A percentile compares a stretch with the other conserved stretches of the same genome.
Evolutionary conservation across 2,888 invertebrate genomes (phyloP).

Genomic region (Pseudeuparius sepicola): DNA sequence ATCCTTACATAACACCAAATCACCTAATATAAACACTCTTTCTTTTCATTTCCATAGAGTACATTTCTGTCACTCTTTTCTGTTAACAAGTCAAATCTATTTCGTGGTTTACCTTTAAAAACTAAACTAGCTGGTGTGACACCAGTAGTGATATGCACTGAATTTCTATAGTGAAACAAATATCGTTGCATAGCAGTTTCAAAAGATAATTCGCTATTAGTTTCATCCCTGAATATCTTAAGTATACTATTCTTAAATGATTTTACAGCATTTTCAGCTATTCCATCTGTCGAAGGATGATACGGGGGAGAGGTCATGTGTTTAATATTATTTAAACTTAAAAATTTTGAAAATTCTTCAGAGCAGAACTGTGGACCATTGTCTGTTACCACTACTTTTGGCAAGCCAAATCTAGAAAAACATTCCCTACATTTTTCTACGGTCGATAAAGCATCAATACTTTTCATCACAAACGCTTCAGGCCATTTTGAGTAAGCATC

Average conservation of each 20-base stretch:
- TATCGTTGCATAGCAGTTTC: constrained; percentile 12
- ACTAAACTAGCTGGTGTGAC: constrained; percentile 14
- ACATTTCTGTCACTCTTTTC: constrained; percentile 1
- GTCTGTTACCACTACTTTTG: constrained; percentile 23
- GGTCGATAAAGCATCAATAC: constrained; percentile 5
- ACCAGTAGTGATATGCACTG: constrained; percentile 14
- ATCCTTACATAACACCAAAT: background rate
- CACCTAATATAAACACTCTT: background rate
- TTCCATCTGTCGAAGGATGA: constrained; percentile 18
- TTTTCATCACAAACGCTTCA: constrained; percentile 9
- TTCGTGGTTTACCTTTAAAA: constrained; percentile 13
- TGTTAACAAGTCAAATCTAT: constrained; percentile 12
- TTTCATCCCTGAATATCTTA: constrained; percentile 12
- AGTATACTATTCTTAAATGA: constrained; percentile 12
- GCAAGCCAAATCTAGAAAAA: constrained; percentile 15
- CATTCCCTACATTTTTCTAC: constrained; percentile 10
- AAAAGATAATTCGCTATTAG: constrained; percentile 6
- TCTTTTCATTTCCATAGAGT: background rate
- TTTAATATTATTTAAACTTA: constrained; percentile 20
- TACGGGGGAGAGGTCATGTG: constrained; percentile 23
- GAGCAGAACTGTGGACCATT: constrained; percentile 26
- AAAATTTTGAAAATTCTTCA: constrained; percentile 22
- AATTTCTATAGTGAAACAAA: constrained; percentile 18
- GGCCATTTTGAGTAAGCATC: constrained; percentile 36
- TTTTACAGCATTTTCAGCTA: constrained; percentile 19